phyloP scores from a whole-genome alignment of 2,797 vertebrate genomes.

The Parauchenoglanis ngamensis region DNA sequence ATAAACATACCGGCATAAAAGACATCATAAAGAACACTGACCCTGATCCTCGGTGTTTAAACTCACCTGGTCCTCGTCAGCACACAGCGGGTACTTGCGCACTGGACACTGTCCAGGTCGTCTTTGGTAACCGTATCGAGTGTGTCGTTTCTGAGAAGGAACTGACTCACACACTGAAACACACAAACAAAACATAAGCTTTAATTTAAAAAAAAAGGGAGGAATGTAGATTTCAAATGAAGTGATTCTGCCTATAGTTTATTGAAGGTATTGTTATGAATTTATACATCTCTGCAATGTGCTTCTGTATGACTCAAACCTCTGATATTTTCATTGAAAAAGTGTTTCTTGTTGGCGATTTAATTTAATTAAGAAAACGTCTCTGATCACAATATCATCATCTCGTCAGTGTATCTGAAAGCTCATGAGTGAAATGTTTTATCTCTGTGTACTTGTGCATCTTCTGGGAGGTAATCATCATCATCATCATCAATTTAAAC shows the following conservation, averaged over 20 bases:
- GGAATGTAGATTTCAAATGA: neutral
- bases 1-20: neutral
- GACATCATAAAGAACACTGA: neutral
- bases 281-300: neutral
- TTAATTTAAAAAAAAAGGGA: neutral
- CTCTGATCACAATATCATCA: neutral
- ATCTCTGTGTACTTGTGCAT: neutral
- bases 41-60: neutral
- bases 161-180: conserved; percentile 52
- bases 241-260: neutral
- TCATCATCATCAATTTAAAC: neutral
- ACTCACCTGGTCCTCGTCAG: conserved; percentile 72
- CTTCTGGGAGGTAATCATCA: neutral
- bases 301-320: neutral
- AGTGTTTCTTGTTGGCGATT: neutral
- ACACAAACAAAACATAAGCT: conserved; percentile 48
- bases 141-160: conserved; percentile 26
- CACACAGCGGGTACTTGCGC: conserved; percentile 60
- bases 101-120: conserved; percentile 49
- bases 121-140: conserved; percentile 14
- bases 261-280: neutral
- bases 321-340: neutral
- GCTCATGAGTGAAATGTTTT: neutral
- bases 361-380: neutral
- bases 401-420: neutral